These are phyloP conservation scores for Drosophila nigrodunni DNA, from an alignment of 1,140 invertebrate genomes.

Conservation along the genomic window DNA sequence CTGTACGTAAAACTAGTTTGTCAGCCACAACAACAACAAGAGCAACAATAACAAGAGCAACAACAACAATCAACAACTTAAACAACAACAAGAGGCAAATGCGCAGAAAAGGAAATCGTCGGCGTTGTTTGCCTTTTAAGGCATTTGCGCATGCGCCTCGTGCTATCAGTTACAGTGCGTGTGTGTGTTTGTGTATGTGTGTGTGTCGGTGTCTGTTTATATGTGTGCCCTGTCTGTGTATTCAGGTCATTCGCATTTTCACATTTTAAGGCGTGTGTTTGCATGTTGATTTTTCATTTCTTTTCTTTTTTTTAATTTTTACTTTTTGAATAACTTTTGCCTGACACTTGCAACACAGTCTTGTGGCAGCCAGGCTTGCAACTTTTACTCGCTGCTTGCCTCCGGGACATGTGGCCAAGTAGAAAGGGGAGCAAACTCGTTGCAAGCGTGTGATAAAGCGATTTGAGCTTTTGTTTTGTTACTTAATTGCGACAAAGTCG, in stretches of 20 bases:
- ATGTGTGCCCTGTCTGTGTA: conserved; percentile 57
- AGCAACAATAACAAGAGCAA: conserved; percentile 26
- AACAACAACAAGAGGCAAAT: conserved; percentile 44
- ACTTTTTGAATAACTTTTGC: conserved; percentile 32
- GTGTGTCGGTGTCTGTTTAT: conserved; percentile 40
- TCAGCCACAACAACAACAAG: conserved; percentile 25
- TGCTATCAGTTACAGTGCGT: conserved; percentile 66
- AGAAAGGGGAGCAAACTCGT: background rate
- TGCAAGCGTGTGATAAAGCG: conserved; percentile 49
- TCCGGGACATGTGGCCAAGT: conserved; percentile 39
- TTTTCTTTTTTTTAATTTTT: conserved; percentile 21
- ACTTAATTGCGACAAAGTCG: conserved; percentile 79
- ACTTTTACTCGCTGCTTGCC: conserved; percentile 68
- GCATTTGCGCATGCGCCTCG: conserved; percentile 68
- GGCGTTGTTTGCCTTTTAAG: conserved; percentile 63
- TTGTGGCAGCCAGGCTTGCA: conserved; percentile 29
- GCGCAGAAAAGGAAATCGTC: conserved; percentile 79
- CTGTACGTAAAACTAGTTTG: conserved; percentile 74
- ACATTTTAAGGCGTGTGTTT: conserved; percentile 77
- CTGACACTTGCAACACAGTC: conserved; percentile 28
- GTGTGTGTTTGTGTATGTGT: conserved; percentile 27
- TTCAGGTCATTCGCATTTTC: conserved; percentile 83
- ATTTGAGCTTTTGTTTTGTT: conserved; percentile 68
- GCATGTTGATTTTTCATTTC: conserved; percentile 38
- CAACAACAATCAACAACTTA: conserved; percentile 20